phyloP scores from a whole-genome alignment of 2,113 vertebrate species.

The Isurus oxyrinchus region DNA sequence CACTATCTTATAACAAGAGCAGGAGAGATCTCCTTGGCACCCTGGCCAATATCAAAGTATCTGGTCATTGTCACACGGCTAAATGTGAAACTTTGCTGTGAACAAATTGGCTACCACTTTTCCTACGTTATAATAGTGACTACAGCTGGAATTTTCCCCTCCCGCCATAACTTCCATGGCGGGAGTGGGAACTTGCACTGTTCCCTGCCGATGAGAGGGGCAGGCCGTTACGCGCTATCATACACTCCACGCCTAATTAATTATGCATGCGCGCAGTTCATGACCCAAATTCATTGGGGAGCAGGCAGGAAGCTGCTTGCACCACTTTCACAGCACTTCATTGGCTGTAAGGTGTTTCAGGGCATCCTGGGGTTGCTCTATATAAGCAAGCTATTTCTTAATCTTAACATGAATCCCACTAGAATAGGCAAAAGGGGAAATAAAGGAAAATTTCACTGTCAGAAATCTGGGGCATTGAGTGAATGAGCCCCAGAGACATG shows the following conservation, averaged over 20 bases:
- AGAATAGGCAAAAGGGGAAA: neutral
- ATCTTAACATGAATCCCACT: neutral
- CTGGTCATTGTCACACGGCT: neutral
- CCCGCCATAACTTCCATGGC: no score
- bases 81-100: neutral
- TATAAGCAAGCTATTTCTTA: neutral
- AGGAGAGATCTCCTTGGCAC: neutral
- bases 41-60: neutral
- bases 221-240: no score
- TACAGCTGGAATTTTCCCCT: no score
- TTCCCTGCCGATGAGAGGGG: no score
- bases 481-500: neutral
- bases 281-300: no score
- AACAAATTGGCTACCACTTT: neutral
- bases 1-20: neutral
- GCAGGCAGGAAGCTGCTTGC: no score
- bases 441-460: neutral
- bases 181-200: no score
- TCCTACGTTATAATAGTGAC: neutral
- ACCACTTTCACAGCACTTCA: neutral
- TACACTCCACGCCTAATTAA: no score
- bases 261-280: no score
- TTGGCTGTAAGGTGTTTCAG: neutral
- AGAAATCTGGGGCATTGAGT: conserved; percentile 19
- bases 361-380: neutral